Percentiles rank a stretch among this genome's conserved stretches.
phyloP scores from a whole-genome alignment of 2,888 invertebrate genomes.

The Orthosia incerta region DNA sequence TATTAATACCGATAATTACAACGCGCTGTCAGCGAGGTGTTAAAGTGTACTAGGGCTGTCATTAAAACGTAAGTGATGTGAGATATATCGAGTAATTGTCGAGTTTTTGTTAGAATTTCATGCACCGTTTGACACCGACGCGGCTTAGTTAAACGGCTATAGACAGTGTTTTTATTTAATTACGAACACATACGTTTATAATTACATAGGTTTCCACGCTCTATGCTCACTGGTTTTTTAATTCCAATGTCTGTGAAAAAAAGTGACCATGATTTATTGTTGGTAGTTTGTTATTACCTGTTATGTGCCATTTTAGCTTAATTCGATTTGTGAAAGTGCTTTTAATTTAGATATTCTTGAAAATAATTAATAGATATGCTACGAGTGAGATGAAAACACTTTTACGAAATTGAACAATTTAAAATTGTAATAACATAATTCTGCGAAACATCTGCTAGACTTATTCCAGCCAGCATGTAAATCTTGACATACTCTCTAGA shows the following conservation, averaged over 20 bases:
- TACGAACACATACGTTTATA: conserved; percentile 45
- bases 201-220: conserved; percentile 54
- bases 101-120: conserved; percentile 82
- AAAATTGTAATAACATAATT: conserved; percentile 6
- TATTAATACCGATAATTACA: conserved; percentile 75
- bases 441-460: not conserved
- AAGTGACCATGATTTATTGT: not conserved
- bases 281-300: conserved; percentile 3
- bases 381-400: not conserved
- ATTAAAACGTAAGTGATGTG: conserved; percentile 70
- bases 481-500: conserved; percentile 12
- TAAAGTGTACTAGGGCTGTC: conserved; percentile 70
- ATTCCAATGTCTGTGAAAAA: conserved; percentile 32
- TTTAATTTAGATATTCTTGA: not conserved
- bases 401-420: conserved; percentile 7
- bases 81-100: conserved; percentile 73
- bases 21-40: conserved; percentile 74
- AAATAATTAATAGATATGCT: conserved; percentile 16
- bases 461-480: conserved; percentile 7
- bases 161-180: conserved; percentile 59
- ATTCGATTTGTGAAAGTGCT: not conserved
- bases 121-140: conserved; percentile 74
- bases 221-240: conserved; percentile 34
- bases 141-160: conserved; percentile 57
- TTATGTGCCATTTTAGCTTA: not conserved